Percentiles rank a stretch among this genome's conserved stretches.
Evolutionary conservation across 2,888 invertebrate genomes (phyloP).

Genomic region (Thalpophila matura): DNA sequence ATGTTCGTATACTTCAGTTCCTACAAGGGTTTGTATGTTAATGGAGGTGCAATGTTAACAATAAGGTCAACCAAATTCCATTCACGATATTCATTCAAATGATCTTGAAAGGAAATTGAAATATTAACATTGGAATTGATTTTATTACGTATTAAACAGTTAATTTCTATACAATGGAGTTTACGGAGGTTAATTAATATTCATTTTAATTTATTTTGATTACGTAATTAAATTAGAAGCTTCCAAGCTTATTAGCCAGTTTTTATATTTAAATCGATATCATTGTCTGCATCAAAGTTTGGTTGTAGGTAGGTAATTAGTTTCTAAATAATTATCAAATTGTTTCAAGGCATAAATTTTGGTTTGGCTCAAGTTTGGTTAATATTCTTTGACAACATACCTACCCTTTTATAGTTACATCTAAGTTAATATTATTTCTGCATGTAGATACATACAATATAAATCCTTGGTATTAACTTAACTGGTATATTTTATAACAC

Average conservation of each 20-base stretch:
- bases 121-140: conserved; percentile 78
- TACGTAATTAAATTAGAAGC: conserved; percentile 3
- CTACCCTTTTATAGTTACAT: too few species aligned
- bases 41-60: conserved; percentile 69
- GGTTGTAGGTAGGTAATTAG: too few species aligned
- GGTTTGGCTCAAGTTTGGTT: too few species aligned
- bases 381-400: too few species aligned
- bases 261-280: neutral
- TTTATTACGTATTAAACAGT: conserved; percentile 58
- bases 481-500: too few species aligned
- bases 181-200: conserved; percentile 30
- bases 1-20: conserved; percentile 12
- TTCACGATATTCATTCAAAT: conserved; percentile 71
- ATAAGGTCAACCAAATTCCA: conserved; percentile 65
- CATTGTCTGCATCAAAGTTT: neutral
- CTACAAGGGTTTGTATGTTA: conserved; percentile 70
- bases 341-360: too few species aligned
- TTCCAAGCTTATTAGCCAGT: neutral
- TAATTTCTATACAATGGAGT: conserved; percentile 46
- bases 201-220: conserved; percentile 28
- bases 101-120: conserved; percentile 78
- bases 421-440: too few species aligned
- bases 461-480: too few species aligned
- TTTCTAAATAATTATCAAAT: too few species aligned
- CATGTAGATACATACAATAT: too few species aligned